Percentiles rank a stretch among this genome's conserved stretches.
Evolutionary conservation across 2,888 invertebrate genomes (phyloP).

Genomic region (Oligia fasciuncula): DNA sequence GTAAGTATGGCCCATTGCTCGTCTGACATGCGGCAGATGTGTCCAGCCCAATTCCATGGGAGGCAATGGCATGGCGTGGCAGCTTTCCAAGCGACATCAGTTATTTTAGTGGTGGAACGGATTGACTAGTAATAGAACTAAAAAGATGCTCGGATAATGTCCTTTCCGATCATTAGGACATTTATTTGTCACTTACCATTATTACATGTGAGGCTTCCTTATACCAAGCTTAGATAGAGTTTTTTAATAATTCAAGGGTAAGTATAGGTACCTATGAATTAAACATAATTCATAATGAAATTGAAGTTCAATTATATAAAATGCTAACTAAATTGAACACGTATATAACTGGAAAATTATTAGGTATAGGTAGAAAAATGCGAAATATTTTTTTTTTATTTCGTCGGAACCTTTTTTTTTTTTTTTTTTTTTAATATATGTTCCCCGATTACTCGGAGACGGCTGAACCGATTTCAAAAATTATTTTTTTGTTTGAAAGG

Average conservation of each 20-base stretch:
- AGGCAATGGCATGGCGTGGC: too few species aligned
- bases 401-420: too few species aligned
- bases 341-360: background rate
- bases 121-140: background rate
- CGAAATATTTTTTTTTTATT: too few species aligned
- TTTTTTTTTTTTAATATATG: too few species aligned
- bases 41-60: too few species aligned
- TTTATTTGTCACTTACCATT: background rate
- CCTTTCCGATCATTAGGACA: background rate
- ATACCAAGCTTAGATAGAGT: conserved; percentile 8
- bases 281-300: background rate
- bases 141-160: background rate
- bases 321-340: background rate
- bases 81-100: too few species aligned
- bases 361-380: background rate
- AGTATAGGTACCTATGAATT: background rate
- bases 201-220: conserved; percentile 25
- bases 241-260: conserved; percentile 1
- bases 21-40: too few species aligned
- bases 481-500: too few species aligned
- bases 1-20: too few species aligned
- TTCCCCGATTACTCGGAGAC: too few species aligned
- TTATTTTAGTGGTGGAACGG: too few species aligned
- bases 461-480: too few species aligned
- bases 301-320: background rate